A percentile compares a stretch with the other conserved stretches of the same genome.
Evolutionary conservation across 2,888 invertebrate genomes (phyloP).

Genomic region (Biston stratarius): DNA sequence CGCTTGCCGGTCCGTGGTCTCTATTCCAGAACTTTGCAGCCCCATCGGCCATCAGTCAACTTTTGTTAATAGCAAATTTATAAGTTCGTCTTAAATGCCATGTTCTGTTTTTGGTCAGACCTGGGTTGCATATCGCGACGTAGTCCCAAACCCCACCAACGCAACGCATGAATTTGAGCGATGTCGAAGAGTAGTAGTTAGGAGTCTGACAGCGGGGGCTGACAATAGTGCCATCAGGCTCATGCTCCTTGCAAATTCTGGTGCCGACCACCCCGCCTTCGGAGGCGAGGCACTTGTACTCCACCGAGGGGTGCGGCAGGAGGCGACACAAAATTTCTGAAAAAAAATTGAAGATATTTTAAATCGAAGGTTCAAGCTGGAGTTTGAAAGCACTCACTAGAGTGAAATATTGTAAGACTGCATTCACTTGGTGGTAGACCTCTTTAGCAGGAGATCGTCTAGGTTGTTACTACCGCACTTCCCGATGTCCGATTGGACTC

Average conservation of each 20-base stretch:
- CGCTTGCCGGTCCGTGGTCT: too few relatives aligned
- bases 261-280: neutral
- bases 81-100: too few relatives aligned
- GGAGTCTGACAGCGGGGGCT: conserved; percentile 34
- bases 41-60: too few relatives aligned
- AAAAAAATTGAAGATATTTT: neutral
- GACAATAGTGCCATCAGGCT: conserved; percentile 29
- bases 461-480: too few relatives aligned
- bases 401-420: too few relatives aligned
- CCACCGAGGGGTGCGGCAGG: conserved; percentile 29
- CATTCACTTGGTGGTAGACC: too few relatives aligned
- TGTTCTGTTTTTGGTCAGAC: conserved; percentile 36
- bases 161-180: conserved; percentile 34
- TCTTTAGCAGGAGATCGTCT: too few relatives aligned
- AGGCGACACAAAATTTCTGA: neutral
- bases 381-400: too few relatives aligned
- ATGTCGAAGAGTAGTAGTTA: conserved; percentile 29
- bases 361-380: too few relatives aligned
- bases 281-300: conserved; percentile 34
- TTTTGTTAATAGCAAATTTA: too few relatives aligned
- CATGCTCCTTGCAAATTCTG: conserved; percentile 21
- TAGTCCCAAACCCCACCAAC: conserved; percentile 36
- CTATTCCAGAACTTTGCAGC: too few relatives aligned
- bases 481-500: too few relatives aligned
- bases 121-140: conserved; percentile 31